Conservation (phyloP, 1,140 invertebrate species). For the Ips nitidus region DNA sequence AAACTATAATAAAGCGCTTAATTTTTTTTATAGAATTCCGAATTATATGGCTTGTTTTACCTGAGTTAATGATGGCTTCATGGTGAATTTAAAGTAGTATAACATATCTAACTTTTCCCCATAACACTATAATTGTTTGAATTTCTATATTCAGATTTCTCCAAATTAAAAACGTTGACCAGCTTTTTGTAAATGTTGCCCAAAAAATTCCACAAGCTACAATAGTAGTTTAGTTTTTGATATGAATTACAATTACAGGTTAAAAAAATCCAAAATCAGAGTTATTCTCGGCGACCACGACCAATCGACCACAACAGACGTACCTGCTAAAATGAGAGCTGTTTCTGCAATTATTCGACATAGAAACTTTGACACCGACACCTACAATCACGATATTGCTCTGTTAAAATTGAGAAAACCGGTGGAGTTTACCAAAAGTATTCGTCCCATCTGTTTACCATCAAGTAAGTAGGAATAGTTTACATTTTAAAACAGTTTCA, state of each 20-base stretch:
- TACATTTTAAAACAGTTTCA: neutral
- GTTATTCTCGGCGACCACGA: constrained; percentile 81
- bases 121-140: too few species aligned
- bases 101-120: too few species aligned
- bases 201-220: too few species aligned
- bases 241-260: constrained; percentile 49
- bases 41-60: too few species aligned
- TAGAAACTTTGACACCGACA: constrained; percentile 77
- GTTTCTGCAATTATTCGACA: constrained; percentile 77
- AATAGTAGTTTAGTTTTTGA: too few species aligned
- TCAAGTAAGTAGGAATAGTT: constrained; percentile 54
- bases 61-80: too few species aligned
- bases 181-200: too few species aligned
- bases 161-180: too few species aligned
- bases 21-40: too few species aligned
- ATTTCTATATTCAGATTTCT: too few species aligned
- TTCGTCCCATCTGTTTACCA: constrained; percentile 79
- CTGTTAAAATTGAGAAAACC: constrained; percentile 74
- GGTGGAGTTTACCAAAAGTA: constrained; percentile 74
- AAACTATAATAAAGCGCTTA: too few species aligned
- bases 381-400: constrained; percentile 86
- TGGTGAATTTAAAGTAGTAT: too few species aligned
- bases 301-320: constrained; percentile 74
- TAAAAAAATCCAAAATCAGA: constrained; percentile 76
- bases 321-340: constrained; percentile 73